phyloP scores from a whole-genome alignment of 2,888 invertebrate species.

The Therioaphis trifolii region DNA sequence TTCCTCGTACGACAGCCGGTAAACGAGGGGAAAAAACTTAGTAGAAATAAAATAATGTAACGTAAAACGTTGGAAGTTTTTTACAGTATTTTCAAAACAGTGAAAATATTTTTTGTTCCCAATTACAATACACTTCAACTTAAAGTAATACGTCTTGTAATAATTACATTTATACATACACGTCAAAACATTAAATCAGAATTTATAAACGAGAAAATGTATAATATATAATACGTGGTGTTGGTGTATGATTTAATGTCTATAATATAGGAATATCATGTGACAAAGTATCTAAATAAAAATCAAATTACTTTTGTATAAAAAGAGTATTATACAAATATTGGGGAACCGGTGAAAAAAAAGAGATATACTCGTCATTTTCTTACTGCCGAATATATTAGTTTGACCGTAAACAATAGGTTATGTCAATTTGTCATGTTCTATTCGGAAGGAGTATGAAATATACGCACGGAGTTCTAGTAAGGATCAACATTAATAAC shows the following conservation, averaged over 20 bases:
- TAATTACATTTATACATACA: too few relatives aligned
- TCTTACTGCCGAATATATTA: not conserved
- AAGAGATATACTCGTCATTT: not conserved
- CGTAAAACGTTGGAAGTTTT: too few relatives aligned
- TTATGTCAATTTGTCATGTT: slow-evolving; percentile 17
- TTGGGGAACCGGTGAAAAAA: not conserved
- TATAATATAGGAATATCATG: too few relatives aligned
- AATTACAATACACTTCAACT: too few relatives aligned
- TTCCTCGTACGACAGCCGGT: not conserved
- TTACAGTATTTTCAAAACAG: too few relatives aligned
- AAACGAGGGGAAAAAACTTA: not conserved
- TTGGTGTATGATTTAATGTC: too few relatives aligned
- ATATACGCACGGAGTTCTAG: not conserved
- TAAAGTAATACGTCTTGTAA: too few relatives aligned
- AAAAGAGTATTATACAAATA: too few relatives aligned
- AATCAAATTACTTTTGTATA: too few relatives aligned
- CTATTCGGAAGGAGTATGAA: not conserved
- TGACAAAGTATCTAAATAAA: too few relatives aligned
- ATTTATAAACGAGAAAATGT: not conserved
- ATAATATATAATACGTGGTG: too few relatives aligned
- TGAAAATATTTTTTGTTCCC: not conserved
- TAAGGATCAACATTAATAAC: slow-evolving; percentile 25
- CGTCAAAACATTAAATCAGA: not conserved
- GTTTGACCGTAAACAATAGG: not conserved
- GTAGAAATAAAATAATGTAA: too few relatives aligned